Evolutionary conservation across 2,888 invertebrate species (phyloP), one percentile per base, ranked within the genome.

Genomic region (Leptinotarsa haldemani): DNA sequence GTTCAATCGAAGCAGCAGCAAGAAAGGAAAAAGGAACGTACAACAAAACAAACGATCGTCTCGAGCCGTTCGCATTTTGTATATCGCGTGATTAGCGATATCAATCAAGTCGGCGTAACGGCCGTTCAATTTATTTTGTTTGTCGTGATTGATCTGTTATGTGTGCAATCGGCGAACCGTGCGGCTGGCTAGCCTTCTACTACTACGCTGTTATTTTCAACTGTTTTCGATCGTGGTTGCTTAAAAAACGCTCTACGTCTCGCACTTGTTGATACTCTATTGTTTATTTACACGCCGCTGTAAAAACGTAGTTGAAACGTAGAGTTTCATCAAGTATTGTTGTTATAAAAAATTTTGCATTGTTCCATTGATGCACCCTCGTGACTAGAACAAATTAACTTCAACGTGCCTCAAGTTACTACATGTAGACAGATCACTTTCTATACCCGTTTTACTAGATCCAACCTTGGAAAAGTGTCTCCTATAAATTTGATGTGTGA

Each of bases 41-140:
- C 16, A n/a, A 20, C 16, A n/a, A 40, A 65, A 65, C 20, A 40
- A 20, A 25, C 47, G 70, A 18, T 30, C 48, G 40, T 30, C 46
- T 18, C 65, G 65, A 65, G 40, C 53, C 40, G 52, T 70, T 70
- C 65, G 70, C 65, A 46, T 70, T 70, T 70, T 61, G 30, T 65
- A 65, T 70, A 70, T 70, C 65, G 65, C 65, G 70, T 70, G 70
- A 70, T 70, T 70, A 65, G 65, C 65, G 70, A 70, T 70, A 70
- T 70, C 65, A 65, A 70, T 70, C 70, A 70, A 70, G 46, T 56
- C 47, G 16, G 71, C 65, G 64, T 53, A 67, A 48, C 64, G 71
- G 65, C 65, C 65, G 74, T 74, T 70, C 74, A 70, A 72, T 74
- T 76, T 74, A 74, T 76, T 74, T 72, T 74, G 72, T 72, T 76